Percentiles rank a stretch among this genome's conserved stretches.
Evolutionary conservation across 2,888 invertebrate genomes (phyloP).

Genomic region (Cylindroiulus punctatus): DNA sequence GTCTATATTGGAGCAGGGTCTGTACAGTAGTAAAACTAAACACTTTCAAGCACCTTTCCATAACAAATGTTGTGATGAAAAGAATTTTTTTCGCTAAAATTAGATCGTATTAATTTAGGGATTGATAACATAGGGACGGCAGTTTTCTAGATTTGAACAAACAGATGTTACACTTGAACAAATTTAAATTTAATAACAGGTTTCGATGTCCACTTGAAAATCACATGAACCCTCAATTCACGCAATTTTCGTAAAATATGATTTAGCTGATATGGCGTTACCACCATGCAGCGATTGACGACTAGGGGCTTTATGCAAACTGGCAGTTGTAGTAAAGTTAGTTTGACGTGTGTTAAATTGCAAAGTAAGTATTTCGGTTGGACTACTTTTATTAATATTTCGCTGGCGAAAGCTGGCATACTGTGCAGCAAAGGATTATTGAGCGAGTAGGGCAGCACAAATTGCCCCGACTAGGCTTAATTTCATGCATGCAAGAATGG

Average conservation of each 20-base stretch:
- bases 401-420: not conserved
- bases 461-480: slow-evolving; percentile 12
- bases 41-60: no score
- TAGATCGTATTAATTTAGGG: no score
- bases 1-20: no score
- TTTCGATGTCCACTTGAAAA: not conserved
- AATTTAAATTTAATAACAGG: not conserved
- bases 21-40: no score
- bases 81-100: no score
- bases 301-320: not conserved
- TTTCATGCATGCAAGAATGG: slow-evolving; percentile 29
- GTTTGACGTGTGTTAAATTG: not conserved
- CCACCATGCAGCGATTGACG: not conserved
- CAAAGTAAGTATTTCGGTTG: not conserved
- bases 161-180: not conserved
- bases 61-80: no score
- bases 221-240: not conserved
- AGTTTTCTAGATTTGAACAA: no score
- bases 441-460: not conserved
- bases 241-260: not conserved
- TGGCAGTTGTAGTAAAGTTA: not conserved
- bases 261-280: not conserved
- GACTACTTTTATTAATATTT: not conserved
- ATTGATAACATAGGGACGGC: no score
- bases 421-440: not conserved